phyloP scores from a whole-genome alignment of 2,888 invertebrate species.

The Gortyna flavago region DNA sequence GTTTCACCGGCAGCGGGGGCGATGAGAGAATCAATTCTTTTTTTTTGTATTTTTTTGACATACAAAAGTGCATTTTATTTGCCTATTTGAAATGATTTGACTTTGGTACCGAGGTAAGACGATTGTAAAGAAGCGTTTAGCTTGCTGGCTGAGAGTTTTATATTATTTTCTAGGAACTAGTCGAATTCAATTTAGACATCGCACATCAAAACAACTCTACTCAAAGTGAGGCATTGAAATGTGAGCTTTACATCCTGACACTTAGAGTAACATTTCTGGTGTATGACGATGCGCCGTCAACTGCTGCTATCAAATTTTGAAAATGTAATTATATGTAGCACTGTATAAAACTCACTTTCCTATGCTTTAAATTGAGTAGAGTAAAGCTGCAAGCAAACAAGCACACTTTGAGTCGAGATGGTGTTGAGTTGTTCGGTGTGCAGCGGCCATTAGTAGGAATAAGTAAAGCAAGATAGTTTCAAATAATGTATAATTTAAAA shows the following conservation, averaged over 20 bases:
- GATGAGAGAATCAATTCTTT: too few species aligned
- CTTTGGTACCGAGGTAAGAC: slow-evolving; percentile 64
- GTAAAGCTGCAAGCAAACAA: neutral
- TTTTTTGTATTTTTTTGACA: too few species aligned
- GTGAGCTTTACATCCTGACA: neutral
- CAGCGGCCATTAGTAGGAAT: too few species aligned
- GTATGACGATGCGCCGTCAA: neutral
- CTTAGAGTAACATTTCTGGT: neutral
- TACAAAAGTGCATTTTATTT: too few species aligned
- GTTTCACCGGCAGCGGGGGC: too few species aligned
- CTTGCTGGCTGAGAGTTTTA: neutral
- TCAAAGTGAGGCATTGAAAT: neutral
- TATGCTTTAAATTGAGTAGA: neutral
- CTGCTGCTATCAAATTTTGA: neutral
- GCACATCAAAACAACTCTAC: neutral
- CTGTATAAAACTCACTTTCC: neutral
- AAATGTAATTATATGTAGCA: neutral
- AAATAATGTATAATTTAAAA: too few species aligned
- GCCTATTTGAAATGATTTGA: too few species aligned
- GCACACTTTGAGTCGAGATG: neutral
- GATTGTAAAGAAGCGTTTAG: slow-evolving; percentile 36
- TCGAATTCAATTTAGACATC: neutral
- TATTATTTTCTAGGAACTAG: neutral
- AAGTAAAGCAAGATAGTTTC: too few species aligned
- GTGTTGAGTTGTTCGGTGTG: neutral